Conservation (phyloP, 2,113 vertebrate species). For the Donacobius atricapilla region DNA sequence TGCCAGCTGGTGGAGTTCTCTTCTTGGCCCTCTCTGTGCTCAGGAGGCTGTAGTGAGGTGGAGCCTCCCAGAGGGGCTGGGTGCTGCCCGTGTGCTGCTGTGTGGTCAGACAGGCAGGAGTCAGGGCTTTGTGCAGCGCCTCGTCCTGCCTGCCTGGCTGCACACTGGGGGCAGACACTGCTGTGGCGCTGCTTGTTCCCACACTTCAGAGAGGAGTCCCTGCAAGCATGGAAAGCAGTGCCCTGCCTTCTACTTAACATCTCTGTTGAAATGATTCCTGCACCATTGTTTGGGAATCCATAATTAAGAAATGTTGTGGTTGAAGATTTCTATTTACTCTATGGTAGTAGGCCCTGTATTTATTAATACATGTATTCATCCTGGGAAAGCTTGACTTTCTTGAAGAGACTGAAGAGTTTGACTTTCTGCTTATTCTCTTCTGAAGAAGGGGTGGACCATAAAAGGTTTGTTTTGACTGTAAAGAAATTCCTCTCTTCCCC, state of each 20-base stretch:
- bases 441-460: neutral
- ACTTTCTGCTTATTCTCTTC: neutral
- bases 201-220: neutral
- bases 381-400: neutral
- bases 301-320: neutral
- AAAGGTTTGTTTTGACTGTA: neutral
- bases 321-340: neutral
- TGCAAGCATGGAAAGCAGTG: rapidly evolving
- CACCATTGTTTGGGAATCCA: neutral
- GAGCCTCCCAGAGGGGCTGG: neutral
- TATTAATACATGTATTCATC: neutral
- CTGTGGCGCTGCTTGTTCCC: neutral
- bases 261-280: neutral
- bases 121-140: rapidly evolving
- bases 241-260: neutral
- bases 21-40: neutral
- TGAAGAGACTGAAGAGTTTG: neutral
- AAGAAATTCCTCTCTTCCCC: neutral
- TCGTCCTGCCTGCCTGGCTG: neutral
- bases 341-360: neutral
- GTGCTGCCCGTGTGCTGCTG: neutral
- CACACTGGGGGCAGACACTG: rapidly evolving
- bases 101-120: neutral
- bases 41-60: neutral
- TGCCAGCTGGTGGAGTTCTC: rapidly evolving